These are phyloP conservation scores for Thera obeliscata DNA, from an alignment of 2,888 invertebrate species.

Conservation along the genomic window DNA sequence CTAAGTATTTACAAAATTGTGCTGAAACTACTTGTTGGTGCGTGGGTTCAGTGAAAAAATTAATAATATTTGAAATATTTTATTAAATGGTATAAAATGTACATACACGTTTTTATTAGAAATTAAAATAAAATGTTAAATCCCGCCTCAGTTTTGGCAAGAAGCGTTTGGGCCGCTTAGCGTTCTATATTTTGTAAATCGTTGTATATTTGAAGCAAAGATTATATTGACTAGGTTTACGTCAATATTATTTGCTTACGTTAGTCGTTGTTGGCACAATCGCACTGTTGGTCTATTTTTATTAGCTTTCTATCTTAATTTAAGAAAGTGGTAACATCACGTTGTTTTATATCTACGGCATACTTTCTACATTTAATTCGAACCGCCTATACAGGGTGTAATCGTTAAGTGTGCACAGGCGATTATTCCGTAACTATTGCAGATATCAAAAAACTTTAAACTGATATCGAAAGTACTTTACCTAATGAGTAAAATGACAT, in stretches of 20 bases:
- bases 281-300: constrained; percentile 37
- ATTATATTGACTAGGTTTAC: constrained; percentile 56
- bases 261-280: constrained; percentile 52
- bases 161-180: constrained; percentile 44
- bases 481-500: too few species aligned
- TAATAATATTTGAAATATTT: constrained; percentile 65
- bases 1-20: constrained; percentile 30
- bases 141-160: constrained; percentile 42
- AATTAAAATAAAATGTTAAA: constrained; percentile 58
- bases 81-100: constrained; percentile 81
- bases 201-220: constrained; percentile 41
- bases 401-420: too few species aligned
- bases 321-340: constrained; percentile 58
- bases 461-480: too few species aligned
- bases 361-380: constrained; percentile 47
- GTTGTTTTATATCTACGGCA: constrained; percentile 54
- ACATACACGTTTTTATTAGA: constrained; percentile 73
- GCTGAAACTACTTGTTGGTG: constrained; percentile 8
- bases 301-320: constrained; percentile 41
- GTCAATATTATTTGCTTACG: constrained; percentile 40
- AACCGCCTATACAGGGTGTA: constrained; percentile 28
- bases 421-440: too few species aligned
- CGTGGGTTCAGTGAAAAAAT: constrained; percentile 47
- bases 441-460: too few species aligned
- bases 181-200: constrained; percentile 33